Base-by-base conservation (phyloP, 2,797 vertebrate species). In the Cebuella pygmaea region DNA sequence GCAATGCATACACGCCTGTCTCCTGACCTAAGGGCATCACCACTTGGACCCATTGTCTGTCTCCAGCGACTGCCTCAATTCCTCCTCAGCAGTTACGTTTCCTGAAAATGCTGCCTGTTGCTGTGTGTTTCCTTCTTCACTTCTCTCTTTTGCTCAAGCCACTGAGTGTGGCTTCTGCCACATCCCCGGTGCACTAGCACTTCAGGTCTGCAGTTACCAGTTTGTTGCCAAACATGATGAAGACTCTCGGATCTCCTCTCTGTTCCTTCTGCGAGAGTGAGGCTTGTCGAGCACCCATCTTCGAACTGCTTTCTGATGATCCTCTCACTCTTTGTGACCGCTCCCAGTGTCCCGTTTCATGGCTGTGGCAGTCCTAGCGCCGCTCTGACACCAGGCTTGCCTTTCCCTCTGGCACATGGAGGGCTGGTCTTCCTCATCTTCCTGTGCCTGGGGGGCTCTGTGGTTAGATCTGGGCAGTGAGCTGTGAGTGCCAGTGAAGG, bases 331-430 rank as follows among this genome's bases (percentile, higher is more conserved):
- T 78, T 50, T 24, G 6, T 0, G 24, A 61, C 4, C 19, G 2
- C 20, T 14, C 5, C 52, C 14, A 7, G 24, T 52, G 20, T 44
- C 36, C 22, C 20, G 7, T 7, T n/a, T 7, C 41, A 20, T 2
- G 9, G 4, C 41, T 7, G 17, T 72, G 79, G 72, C n/a, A 17
- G 22, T 84, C 26, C 36, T 27, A 4, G n/a, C 14, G 5, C 26
- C 44, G 27, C 2, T 13, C 20, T n/a, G 14, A 24, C 4, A 4
- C n/a, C 27, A 41, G 4, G 41, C 27, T 59, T 67, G 4, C 39
- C 15, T 52, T 70, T 72, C 11, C 9, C 3, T 50, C 12, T 24
- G n/a, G 17, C 15, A 5, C 1, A 17, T 0, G 0, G 24, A 4
- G 26, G 6, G 11, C 44, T 86, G 30, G 2, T 4, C 36, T 33